phyloP scores from a whole-genome alignment of 2,113 vertebrate species.

The Acinonyx jubatus region DNA sequence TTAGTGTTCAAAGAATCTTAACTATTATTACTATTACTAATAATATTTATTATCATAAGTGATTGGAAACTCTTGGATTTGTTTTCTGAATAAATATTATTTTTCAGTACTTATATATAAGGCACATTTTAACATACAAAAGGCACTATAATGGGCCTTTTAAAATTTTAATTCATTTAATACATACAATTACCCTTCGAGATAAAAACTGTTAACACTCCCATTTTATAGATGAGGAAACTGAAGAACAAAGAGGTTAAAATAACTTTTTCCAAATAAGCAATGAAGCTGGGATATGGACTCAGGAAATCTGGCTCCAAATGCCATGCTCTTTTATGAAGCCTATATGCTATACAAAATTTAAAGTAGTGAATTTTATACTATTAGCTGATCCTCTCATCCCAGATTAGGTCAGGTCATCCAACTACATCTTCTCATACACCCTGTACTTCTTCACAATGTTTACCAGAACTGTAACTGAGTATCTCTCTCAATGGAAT shows the following conservation, averaged over 20 bases:
- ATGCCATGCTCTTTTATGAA: background rate
- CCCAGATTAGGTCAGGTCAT: background rate
- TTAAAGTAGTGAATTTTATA: background rate
- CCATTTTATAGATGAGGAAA: background rate
- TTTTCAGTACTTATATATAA: background rate
- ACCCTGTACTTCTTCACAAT: background rate
- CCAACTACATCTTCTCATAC: background rate
- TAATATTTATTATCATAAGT: background rate
- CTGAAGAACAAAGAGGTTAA: background rate
- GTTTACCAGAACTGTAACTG: background rate
- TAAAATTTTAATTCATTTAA: constrained; percentile 9
- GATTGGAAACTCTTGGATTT: background rate
- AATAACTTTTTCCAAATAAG: background rate
- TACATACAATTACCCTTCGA: background rate
- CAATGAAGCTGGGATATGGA: background rate
- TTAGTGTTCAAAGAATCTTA: background rate
- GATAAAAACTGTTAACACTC: background rate
- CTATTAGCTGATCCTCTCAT: background rate
- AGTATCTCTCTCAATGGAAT: background rate
- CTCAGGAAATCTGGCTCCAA: background rate
- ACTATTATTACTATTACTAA: background rate
- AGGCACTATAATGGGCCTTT: background rate
- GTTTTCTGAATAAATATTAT: constrained; percentile 7
- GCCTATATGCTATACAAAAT: background rate
- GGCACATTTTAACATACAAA: background rate